Percentiles rank a stretch among this genome's conserved stretches.
Conservation (phyloP, 1,140 invertebrate species). For the Diachasma alloeum region DNA sequence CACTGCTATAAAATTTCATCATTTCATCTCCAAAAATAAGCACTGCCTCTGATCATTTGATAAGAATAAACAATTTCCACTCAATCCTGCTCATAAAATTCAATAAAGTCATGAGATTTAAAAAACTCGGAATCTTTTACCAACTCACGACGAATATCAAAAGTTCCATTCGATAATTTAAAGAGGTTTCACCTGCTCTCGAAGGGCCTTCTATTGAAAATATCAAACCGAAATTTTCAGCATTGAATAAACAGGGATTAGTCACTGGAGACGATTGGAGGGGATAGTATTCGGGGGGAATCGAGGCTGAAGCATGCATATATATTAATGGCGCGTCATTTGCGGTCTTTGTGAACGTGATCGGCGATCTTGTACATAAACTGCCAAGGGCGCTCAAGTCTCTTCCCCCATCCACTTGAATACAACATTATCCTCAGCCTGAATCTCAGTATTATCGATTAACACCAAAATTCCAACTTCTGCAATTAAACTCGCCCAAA, state of each 20-base stretch:
- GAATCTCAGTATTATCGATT: background rate
- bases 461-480: background rate
- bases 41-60: too few species aligned
- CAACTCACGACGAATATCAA: too few species aligned
- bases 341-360: slow-evolving; percentile 9
- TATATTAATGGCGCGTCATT: background rate
- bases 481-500: background rate
- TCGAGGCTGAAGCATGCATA: background rate
- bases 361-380: slow-evolving; percentile 1
- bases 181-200: too few species aligned
- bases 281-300: background rate
- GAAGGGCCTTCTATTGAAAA: background rate
- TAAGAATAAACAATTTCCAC: too few species aligned
- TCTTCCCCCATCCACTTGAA: background rate
- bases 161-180: too few species aligned
- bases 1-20: too few species aligned
- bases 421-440: background rate
- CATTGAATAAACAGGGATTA: too few species aligned
- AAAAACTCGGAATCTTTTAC: too few species aligned
- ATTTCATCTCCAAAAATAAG: too few species aligned
- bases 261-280: background rate
- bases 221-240: background rate
- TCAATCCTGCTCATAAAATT: too few species aligned
- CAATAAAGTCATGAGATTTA: too few species aligned
- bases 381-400: background rate